Evolutionary conservation across 2,797 vertebrate genomes (phyloP).

Genomic region (Capromys pilorides): DNA sequence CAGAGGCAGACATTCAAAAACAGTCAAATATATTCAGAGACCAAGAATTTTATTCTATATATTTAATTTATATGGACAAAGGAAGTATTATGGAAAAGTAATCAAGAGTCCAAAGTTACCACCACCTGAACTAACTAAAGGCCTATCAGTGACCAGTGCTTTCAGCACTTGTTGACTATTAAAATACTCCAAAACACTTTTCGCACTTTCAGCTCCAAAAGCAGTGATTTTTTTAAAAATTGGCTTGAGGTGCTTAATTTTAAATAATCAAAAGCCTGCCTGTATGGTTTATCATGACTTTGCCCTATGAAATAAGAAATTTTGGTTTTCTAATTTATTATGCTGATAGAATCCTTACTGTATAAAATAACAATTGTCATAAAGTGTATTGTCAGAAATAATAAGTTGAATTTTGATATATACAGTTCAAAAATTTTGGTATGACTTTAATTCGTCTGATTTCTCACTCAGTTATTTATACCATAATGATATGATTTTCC

Average conservation of each 20-base stretch:
- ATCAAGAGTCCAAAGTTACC: background rate
- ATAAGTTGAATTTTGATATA: constrained; percentile 66
- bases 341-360: constrained; percentile 52
- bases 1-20: constrained; percentile 14
- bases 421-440: constrained; percentile 52
- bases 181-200: background rate
- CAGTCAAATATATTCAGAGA: background rate
- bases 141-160: constrained; percentile 8
- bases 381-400: constrained; percentile 68
- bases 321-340: constrained; percentile 64
- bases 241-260: background rate
- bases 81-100: constrained; percentile 6
- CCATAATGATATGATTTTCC: constrained; percentile 27
- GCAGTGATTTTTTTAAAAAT: background rate
- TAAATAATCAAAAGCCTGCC: constrained; percentile 30
- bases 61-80: constrained; percentile 14
- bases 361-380: constrained; percentile 63
- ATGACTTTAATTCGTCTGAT: constrained; percentile 57
- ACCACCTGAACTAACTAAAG: constrained; percentile 27
- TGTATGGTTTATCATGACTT: constrained; percentile 51
- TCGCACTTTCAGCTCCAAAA: constrained; percentile 1
- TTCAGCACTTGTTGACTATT: constrained; percentile 83
- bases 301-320: background rate
- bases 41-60: background rate
- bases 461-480: constrained; percentile 26